Base-by-base conservation (phyloP, 2,888 invertebrate genomes). In the Plemyria rubiginata region DNA sequence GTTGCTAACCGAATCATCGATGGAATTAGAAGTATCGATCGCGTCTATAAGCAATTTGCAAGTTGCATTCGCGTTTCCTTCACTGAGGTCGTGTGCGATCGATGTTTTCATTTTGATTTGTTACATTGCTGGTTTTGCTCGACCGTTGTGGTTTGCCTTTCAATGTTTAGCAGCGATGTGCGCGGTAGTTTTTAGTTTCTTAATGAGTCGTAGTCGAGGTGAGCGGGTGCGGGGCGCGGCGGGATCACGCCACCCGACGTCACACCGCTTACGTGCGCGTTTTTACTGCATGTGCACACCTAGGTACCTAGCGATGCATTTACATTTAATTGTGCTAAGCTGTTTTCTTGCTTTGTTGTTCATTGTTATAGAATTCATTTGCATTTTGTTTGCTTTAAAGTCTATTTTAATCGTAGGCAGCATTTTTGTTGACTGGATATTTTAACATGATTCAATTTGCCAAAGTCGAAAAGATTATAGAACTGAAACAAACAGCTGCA, bases 161-260 rank as follows among this genome's bases (percentile, higher is more conserved):
- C 40, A 13, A 15, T 59, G 55, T 22, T 13, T 8, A 54, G 51
- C 54, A 57, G 65, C 43, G 48, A 58, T 67, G 58, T 55, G 28
- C 41, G 13, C 32, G 9, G 11, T 40, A n/a, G 5, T 9, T 28
- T 32, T 12, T 54, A 41, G 22, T 13, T 46, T 51, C 28, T 41
- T 11, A 8, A 38, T 48, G 2, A 38, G 51, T 58, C 3, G 40
- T 5, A 46, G 54, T 15, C 54, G 61, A 60, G 60, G 65, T 63
- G 62, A 57, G 53, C 61, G 36, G 28, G 53, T 22, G 22, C 22
- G 41, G n/a, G n/a, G n/a, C 9, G 16, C 15, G 41, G 61, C 59
- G 59, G 57, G 57, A 67, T 68, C 70, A 68, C 68, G 70, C 70
- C 70, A 70, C 66, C 43, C 54, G 67, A 67, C 71, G 71, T 71